Evolutionary conservation across 2,888 invertebrate species (phyloP), one percentile per base, ranked within the genome.

Genomic region (Metalampra italica): DNA sequence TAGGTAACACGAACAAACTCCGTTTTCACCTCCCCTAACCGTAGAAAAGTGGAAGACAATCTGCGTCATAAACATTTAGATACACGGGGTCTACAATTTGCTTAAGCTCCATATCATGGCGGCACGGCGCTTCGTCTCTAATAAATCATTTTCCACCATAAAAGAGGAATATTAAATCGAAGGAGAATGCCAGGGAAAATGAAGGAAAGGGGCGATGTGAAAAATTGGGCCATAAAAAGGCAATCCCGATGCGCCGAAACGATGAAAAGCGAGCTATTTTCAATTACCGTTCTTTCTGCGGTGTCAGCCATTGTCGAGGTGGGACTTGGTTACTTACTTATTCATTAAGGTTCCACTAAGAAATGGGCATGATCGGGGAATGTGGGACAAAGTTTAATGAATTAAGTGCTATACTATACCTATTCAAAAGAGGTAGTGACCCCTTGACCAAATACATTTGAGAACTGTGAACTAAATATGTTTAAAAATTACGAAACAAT

Each of bases 161-260:
- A 81, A 82, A 72, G 71, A 68, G 74, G 80, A 79, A 80, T 80
- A 82, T 82, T 81, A 81, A 81, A 82, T 82, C 71, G 78, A 78
- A 79, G 71, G 72, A 62, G 55, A 54, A 76, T 72, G 68, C 65
- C 68, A 59, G 64, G 62, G 66, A 71, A 73, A 79, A 76, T 71
- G 75, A 75, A 72, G 63, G 69, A 61, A 59, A 55, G 62, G 72
- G 70, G 71, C 60, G 66, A 66, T 64, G 77, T 78, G 80, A 84
- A 82, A 82, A 85, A 82, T 82, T 80, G 78, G 76, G 71, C 67
- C 75, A 74, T 82, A 82, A 84, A 82, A 77, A 75, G 73, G 76
- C 78, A 75, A 81, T 78, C 74, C 61, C 69, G 64, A 70, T 75
- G 75, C 74, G 69, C 60, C 59, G 65, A 69, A 71, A 69, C 71